Evolutionary conservation across 1,140 invertebrate species (phyloP).

Genomic region (Pararge aegeria): DNA sequence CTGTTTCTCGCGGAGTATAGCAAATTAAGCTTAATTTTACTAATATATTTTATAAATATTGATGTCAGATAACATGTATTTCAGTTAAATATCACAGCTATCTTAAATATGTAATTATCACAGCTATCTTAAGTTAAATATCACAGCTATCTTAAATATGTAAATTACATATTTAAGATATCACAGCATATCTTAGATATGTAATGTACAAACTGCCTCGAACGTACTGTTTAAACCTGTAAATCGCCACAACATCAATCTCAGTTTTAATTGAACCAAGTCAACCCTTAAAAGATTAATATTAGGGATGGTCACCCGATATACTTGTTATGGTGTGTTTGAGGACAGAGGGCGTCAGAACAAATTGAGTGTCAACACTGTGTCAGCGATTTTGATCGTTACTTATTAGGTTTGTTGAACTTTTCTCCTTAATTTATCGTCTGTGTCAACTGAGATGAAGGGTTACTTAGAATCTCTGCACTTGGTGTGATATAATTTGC

Average conservation of each 20-base stretch:
- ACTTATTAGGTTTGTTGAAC: conserved; percentile 13
- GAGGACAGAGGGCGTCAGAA: conserved; percentile 29
- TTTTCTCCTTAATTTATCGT: conserved; percentile 16
- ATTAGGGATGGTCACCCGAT: conserved; percentile 30
- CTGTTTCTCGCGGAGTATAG: no score
- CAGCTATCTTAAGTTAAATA: no score
- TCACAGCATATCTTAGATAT: no score
- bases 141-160: no score
- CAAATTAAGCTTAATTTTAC: no score
- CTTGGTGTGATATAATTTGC: background rate
- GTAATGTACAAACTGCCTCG: no score
- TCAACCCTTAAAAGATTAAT: conserved; percentile 37
- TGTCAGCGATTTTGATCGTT: conserved; percentile 41
- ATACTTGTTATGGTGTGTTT: conserved; percentile 37
- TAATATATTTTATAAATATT: no score
- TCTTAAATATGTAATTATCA: no score
- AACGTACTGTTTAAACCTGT: no score
- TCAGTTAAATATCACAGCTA: no score
- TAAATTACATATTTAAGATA: no score
- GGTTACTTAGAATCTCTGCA: background rate
- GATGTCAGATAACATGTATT: no score
- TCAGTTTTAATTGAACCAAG: conserved; percentile 13
- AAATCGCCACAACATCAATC: background rate
- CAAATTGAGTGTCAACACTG: conserved; percentile 62
- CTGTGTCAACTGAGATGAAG: background rate